Evolutionary conservation across 2,113 vertebrate genomes (phyloP).

Genomic region (Corythoichthys haematopterus): DNA sequence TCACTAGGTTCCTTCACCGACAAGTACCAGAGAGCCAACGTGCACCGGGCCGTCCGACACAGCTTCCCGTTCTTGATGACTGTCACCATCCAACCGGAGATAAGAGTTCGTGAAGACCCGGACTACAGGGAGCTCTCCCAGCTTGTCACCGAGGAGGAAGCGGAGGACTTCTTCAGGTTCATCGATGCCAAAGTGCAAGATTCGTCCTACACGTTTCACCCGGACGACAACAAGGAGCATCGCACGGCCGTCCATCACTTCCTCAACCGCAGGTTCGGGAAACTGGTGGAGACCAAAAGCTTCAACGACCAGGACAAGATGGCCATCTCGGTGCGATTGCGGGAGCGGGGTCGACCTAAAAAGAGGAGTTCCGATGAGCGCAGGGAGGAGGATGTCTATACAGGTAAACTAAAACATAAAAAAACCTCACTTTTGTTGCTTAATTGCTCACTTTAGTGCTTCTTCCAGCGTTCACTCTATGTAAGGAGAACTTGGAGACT

Average conservation of each 20-base stretch:
- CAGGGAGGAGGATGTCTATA: conserved; percentile 75
- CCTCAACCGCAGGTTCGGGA: conserved; percentile 84
- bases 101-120: conserved; percentile 80
- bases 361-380: conserved; percentile 72
- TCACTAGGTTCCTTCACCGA: conserved; percentile 77
- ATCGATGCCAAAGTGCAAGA: conserved; percentile 82
- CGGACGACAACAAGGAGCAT: conserved; percentile 81
- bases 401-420: conserved; percentile 66
- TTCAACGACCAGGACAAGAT: conserved; percentile 68
- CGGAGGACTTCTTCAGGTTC: conserved; percentile 85
- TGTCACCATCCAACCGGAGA: conserved; percentile 77
- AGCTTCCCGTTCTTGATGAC: conserved; percentile 86
- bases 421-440: not conserved
- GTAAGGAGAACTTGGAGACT: conserved; percentile 93
- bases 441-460: not conserved
- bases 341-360: conserved; percentile 67
- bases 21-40: conserved; percentile 76
- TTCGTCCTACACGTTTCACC: conserved; percentile 81
- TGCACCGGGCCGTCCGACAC: conserved; percentile 82
- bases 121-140: conserved; percentile 81
- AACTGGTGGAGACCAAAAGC: conserved; percentile 89
- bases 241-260: conserved; percentile 88
- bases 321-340: conserved; percentile 82
- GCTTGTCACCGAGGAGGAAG: conserved; percentile 83
- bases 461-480: conserved; percentile 84